Conservation (phyloP, 2,888 invertebrate species). For the Calameuta pallipes region DNA sequence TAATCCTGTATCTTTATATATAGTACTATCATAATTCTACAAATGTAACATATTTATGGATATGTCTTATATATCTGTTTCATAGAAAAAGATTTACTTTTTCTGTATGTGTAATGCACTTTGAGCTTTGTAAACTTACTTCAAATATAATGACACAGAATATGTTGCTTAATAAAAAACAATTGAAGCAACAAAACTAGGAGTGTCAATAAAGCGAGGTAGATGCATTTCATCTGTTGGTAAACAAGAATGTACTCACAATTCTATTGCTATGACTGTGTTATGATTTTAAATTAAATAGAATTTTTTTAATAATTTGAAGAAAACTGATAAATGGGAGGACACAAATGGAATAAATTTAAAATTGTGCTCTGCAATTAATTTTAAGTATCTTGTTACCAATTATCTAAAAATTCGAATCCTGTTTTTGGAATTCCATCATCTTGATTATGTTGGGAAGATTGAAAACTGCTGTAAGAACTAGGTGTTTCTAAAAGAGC, state of each 20-base stretch:
- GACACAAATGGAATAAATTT: neutral
- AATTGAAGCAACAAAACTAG: neutral
- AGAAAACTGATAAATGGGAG: neutral
- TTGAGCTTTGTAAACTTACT: neutral
- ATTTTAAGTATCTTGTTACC: conserved; percentile 57
- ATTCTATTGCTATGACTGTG: neutral
- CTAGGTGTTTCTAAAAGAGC: conserved; percentile 59
- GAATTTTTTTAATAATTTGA: neutral
- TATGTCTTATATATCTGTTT: neutral
- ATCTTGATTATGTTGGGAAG: conserved; percentile 56
- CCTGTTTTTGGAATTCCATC: conserved; percentile 69
- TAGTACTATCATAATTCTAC: neutral
- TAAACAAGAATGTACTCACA: neutral
- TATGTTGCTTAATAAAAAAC: neutral
- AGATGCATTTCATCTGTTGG: neutral
- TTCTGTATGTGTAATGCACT: neutral
- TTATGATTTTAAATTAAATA: neutral
- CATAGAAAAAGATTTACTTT: neutral
- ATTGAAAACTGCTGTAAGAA: conserved; percentile 59
- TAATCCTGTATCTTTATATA: neutral
- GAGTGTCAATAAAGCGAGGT: neutral
- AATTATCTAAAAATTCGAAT: conserved; percentile 71
- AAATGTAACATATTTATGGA: neutral
- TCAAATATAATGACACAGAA: neutral
- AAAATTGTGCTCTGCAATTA: neutral